Base-by-base conservation (phyloP, 2,797 vertebrate species). In the Helarctos malayanus region DNA sequence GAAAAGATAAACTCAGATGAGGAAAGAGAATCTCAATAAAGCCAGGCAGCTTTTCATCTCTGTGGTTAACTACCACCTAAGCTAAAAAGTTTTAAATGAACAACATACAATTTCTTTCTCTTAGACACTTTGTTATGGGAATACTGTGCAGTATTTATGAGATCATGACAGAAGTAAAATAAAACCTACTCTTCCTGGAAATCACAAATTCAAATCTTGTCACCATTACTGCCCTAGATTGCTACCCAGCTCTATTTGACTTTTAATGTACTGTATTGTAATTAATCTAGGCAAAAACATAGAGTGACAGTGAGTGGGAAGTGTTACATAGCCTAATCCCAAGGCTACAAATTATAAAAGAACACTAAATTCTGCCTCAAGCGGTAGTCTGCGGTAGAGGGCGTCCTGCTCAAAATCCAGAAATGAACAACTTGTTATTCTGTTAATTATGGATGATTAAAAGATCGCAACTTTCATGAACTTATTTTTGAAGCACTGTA, bases 251-350 rank as follows among this genome's bases (percentile, higher is more conserved):
- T 78, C 27, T 32, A 52, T 49, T 81, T 76, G 83, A 87, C 49
- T 38, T 88, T 92, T 57, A 78, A 73, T 78, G 19, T 79, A 71
- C n/a, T 56, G 45, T 29, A 29, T n/a, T 78, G 16, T 71, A 96
- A 81, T 93, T 94, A 96, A 91, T 47, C 27, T 18, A 71, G 25
- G 41, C 45, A 84, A 92, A 85, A 47, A 65, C 69, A 38, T 11
- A 81, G 13, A 78, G 9, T 65, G 54, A 68, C 7, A 54, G 16
- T 75, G 38, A 84, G 38, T 76, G 10, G 78, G 41, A 93, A 45
- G 25, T 56, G 16, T 61, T 63, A 21, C 29, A 14, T 13, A 71
- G 25, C 29, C 27, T 88, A 84, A 81, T 59, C 9, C 7, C 41
- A 89, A 78, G 7, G 11, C 21, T 68, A 76, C 54, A 54, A 68